A percentile compares a stretch with the other conserved stretches of the same genome.
phyloP scores from a whole-genome alignment of 1,140 invertebrate species.

The Adelges cooleyi region DNA sequence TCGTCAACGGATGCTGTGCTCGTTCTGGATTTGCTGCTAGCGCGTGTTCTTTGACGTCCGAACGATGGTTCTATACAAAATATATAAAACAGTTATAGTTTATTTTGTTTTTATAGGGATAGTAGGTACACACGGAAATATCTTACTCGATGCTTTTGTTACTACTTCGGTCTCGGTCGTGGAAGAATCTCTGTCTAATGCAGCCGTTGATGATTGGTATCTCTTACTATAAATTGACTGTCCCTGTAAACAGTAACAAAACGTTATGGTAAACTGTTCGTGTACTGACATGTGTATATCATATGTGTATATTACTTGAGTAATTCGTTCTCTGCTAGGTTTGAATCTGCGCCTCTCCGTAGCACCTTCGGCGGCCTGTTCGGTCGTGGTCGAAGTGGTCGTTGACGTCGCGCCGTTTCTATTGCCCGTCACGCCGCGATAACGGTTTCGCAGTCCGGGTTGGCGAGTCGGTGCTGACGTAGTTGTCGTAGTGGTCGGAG shows the following conservation, averaged over 20 bases:
- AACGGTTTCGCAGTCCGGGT: not conserved
- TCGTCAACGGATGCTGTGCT: conserved; percentile 7
- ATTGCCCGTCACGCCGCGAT: not conserved
- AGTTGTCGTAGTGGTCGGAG: conserved; percentile 12
- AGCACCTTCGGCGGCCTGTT: not conserved
- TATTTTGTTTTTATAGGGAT: not conserved
- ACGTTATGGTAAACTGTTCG: not conserved
- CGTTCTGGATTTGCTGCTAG: not conserved
- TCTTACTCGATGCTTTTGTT: conserved; percentile 20
- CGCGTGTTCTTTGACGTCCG: conserved; percentile 6
- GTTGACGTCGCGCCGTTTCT: not conserved
- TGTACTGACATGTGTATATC: not conserved
- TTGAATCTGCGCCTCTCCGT: conserved; percentile 15
- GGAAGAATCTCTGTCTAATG: conserved; percentile 10
- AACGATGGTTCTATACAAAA: conserved; percentile 2
- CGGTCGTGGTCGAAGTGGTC: not conserved
- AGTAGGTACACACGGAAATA: not conserved
- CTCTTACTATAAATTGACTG: conserved; percentile 13
- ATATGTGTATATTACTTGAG: not conserved
- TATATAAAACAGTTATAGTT: not conserved
- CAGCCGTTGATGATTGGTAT: conserved; percentile 12
- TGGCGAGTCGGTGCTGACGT: not conserved
- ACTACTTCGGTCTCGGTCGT: conserved; percentile 8
- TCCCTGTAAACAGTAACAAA: not conserved
- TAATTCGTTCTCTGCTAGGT: conserved; percentile 3